Base-by-base conservation (phyloP, 2,113 vertebrate species). In the Chionodraco myersi region DNA sequence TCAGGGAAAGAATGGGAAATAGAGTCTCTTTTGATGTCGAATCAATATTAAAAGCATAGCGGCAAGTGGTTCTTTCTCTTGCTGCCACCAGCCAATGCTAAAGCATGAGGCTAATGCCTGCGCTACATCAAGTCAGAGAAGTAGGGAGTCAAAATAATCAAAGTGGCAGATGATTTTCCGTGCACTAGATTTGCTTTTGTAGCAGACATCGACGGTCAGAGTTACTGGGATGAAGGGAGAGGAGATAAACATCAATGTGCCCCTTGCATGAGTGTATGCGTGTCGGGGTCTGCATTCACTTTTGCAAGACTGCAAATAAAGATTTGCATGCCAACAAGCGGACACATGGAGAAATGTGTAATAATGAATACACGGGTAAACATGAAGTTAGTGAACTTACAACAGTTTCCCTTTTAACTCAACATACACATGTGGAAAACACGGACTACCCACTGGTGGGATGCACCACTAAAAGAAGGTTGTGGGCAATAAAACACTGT, bases 371-470 rank as follows among this genome's bases (percentile, higher is more conserved):
- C 23, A 23, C 44, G 58, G 41, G 60, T 36, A 65, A 77, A 85
- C 56, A 53, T 65, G 69, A 81, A 56, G 74, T 83, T 74, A 69
- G 91, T 92, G 85, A 94, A 90, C 88, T 88, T 91, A 74, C 92
- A 93, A 88, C 89, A 90, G 90, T 91, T 90, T 92, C 94, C 92
- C 92, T 93, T 93, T 95, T 90, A 94, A 94, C 85, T 92, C 85
- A 93, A 93, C 89, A 82, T 48, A 62, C 89, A 93, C 92, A 93
- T 62, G 84, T 78, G 66, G 34, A 85, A 58, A 71, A 80, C 21
- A 84, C 48, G 48, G 71, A 75, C 21, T 59, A 75, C 77, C 62
- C 49, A 59, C 60, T 61, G 21, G 58, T 80, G 75, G 80, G 57
- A 82, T 66, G 63, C 68, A 74, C 58, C 67, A 18, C 36, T 68